These are phyloP conservation scores for Clarias macrocephalus DNA, from an alignment of 2,113 vertebrate species.

Conservation along the genomic window DNA sequence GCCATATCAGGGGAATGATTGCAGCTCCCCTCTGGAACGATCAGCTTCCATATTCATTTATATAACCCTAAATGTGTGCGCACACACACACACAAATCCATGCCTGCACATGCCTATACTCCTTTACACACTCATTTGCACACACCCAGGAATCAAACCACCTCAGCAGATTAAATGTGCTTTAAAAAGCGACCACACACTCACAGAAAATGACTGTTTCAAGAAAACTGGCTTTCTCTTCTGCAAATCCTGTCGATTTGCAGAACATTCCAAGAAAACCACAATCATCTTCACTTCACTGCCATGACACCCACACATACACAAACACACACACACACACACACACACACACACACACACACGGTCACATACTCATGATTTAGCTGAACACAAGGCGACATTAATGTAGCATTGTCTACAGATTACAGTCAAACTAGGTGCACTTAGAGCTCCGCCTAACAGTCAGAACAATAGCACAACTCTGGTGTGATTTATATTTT, in stretches of 20 bases:
- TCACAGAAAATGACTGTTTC: constrained; percentile 53
- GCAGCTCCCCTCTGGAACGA: constrained; percentile 56
- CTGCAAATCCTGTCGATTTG: constrained; percentile 51
- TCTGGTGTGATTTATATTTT: background rate
- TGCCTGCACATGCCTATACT: constrained; percentile 33
- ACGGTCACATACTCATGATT: background rate
- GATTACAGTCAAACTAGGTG: background rate
- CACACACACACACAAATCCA: constrained; percentile 33
- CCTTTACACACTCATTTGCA: constrained; percentile 27
- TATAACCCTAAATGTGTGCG: constrained; percentile 35
- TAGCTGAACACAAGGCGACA: background rate
- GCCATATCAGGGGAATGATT: constrained; percentile 67
- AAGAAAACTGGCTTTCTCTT: constrained; percentile 57
- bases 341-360: constrained; percentile 12
- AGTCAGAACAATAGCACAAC: background rate
- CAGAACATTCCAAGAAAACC: constrained; percentile 61
- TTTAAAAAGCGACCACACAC: constrained; percentile 59
- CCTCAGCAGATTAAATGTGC: constrained; percentile 42
- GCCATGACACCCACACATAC: constrained; percentile 8
- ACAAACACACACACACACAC: constrained; percentile 21
- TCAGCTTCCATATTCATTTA: constrained; percentile 50
- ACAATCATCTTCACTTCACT: constrained; percentile 38
- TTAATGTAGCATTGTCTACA: background rate
- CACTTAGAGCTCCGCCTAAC: background rate
- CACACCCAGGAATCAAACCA: constrained; percentile 38